Evolutionary conservation across 2,888 invertebrate genomes (phyloP).

Genomic region (Tenthredo amoena): DNA sequence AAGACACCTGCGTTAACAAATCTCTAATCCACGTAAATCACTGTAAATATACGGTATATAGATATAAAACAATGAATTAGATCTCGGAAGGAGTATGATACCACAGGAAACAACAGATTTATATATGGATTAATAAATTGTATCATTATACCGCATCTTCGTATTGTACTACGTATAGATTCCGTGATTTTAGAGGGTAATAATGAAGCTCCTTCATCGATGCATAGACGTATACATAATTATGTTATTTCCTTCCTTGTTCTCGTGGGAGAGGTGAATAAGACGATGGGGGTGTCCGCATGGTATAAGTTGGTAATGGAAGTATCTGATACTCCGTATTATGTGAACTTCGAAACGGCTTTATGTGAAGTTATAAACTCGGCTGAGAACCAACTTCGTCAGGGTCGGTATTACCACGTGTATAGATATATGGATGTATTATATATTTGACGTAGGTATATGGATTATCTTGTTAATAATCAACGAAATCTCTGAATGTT

Average conservation of each 20-base stretch:
- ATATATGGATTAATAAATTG: neutral
- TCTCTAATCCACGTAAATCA: neutral
- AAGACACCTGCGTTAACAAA: conserved; percentile 31
- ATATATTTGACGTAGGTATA: neutral
- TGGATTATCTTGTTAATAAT: conserved; percentile 28
- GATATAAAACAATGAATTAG: neutral
- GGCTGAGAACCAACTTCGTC: conserved; percentile 23
- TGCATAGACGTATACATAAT: conserved; percentile 2
- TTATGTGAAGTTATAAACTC: conserved; percentile 50
- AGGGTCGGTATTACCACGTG: neutral
- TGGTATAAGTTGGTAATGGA: conserved; percentile 49
- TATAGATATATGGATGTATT: neutral
- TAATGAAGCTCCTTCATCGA: neutral
- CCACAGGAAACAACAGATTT: neutral
- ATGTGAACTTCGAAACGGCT: conserved; percentile 47
- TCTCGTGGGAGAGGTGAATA: neutral
- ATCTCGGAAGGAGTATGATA: neutral
- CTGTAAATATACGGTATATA: neutral
- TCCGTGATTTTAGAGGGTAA: neutral
- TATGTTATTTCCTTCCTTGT: neutral
- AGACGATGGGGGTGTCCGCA: conserved; percentile 21
- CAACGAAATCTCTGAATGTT: neutral
- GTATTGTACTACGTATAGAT: neutral
- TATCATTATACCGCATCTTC: neutral
- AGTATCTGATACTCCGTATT: conserved; percentile 49